A percentile compares a stretch with the other conserved stretches of the same genome.
These are phyloP conservation scores for Machimus rusticus DNA, from an alignment of 2,888 invertebrate species.

Conservation along the genomic window DNA sequence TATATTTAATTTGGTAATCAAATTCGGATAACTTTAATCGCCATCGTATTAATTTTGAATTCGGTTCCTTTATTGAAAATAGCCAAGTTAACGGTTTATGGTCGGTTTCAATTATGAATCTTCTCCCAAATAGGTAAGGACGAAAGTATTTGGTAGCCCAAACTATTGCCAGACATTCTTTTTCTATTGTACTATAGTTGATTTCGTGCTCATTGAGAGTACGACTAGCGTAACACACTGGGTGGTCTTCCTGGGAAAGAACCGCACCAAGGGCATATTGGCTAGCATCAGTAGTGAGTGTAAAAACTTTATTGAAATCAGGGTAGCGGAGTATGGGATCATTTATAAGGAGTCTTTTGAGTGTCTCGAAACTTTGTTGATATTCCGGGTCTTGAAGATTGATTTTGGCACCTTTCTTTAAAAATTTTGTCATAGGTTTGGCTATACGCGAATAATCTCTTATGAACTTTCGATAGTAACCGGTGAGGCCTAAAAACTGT, in stretches of 20 bases:
- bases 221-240: neutral
- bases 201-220: neutral
- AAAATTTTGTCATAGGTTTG: neutral
- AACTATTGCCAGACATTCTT: neutral
- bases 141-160: neutral
- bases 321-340: neutral
- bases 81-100: neutral
- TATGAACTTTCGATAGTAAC: neutral
- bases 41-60: neutral
- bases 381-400: neutral
- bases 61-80: neutral
- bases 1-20: neutral
- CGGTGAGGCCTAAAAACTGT: neutral
- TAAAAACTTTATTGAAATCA: neutral
- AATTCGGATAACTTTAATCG: neutral
- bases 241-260: neutral
- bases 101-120: neutral
- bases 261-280: neutral
- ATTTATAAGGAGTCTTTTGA: neutral
- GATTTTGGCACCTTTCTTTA: neutral
- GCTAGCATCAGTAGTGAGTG: neutral
- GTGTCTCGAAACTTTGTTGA: neutral
- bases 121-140: neutral
- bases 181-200: neutral
- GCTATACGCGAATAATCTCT: neutral